Conservation (phyloP, 2,113 vertebrate species). For the Leuciscus idus region DNA sequence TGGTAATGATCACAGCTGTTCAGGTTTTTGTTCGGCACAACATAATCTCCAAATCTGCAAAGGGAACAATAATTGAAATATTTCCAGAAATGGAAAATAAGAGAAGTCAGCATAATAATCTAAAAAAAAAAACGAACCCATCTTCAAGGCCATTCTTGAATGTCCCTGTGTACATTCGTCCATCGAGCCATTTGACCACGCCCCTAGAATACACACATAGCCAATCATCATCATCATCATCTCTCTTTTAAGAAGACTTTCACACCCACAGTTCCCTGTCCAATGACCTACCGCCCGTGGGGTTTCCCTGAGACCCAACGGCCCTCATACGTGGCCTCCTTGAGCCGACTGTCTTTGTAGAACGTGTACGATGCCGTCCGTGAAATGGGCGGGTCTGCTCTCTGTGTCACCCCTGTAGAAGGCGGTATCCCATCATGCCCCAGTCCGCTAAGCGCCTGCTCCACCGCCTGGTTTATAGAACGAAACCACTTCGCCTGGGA, state of each 20-base stretch:
- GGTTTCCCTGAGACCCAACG: conserved; percentile 92
- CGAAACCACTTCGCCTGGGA: conserved; percentile 91
- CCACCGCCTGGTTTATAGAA: conserved; percentile 93
- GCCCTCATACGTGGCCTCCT: conserved; percentile 89
- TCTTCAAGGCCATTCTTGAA: conserved; percentile 94
- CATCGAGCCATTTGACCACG: conserved; percentile 90
- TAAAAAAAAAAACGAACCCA: conserved; percentile 76
- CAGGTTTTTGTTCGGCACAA: conserved; percentile 83
- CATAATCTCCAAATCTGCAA: conserved; percentile 88
- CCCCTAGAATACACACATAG: conserved; percentile 76
- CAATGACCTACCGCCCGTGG: conserved; percentile 84
- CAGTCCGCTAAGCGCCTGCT: conserved; percentile 83
- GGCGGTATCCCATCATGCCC: conserved; percentile 68
- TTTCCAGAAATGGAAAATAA: not conserved
- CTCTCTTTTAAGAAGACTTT: not conserved
- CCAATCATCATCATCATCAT: conserved; percentile 9
- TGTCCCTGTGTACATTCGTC: conserved; percentile 88
- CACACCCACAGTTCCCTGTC: not conserved
- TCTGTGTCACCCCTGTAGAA: conserved; percentile 71
- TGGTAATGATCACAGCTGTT: conserved; percentile 90
- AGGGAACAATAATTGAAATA: not conserved
- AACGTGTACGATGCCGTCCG: conserved; percentile 93
- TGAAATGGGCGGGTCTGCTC: conserved; percentile 89
- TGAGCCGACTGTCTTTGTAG: conserved; percentile 92
- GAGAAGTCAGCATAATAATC: not conserved